These are phyloP conservation scores for Ictalurus furcatus DNA, from an alignment of 2,113 vertebrate species.

Conservation along the genomic window DNA sequence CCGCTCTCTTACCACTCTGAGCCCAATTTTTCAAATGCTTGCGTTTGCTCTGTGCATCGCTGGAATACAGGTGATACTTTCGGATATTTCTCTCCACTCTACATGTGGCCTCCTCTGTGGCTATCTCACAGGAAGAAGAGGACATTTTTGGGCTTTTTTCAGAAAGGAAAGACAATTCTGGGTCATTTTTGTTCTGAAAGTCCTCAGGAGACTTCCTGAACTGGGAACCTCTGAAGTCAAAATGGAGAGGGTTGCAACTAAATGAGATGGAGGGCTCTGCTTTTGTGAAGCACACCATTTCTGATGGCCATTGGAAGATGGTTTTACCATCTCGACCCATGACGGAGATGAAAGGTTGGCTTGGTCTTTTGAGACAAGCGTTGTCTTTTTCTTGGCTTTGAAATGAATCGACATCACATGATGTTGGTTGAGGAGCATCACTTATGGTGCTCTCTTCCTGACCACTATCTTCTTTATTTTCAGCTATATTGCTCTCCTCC, in stretches of 20 bases:
- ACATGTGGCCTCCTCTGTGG: constrained; percentile 39
- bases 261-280: constrained; percentile 82
- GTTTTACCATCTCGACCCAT: constrained; percentile 78
- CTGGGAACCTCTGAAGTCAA: constrained; percentile 82
- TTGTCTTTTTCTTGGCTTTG: constrained; percentile 19
- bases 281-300: constrained; percentile 82
- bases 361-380: constrained; percentile 45
- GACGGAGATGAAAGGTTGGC: constrained; percentile 79
- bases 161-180: constrained; percentile 58
- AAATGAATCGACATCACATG: constrained; percentile 18
- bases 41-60: constrained; percentile 33
- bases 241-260: constrained; percentile 87
- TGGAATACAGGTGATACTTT: constrained; percentile 38
- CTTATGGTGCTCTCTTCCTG: not conserved
- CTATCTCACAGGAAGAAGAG: constrained; percentile 43
- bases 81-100: constrained; percentile 38
- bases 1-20: constrained; percentile 24
- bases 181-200: constrained; percentile 66
- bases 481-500: constrained; percentile 20
- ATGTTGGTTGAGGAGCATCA: not conserved
- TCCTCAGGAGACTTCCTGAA: constrained; percentile 59
- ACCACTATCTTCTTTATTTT: not conserved
- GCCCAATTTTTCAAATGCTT: constrained; percentile 44
- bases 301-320: constrained; percentile 87
- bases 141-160: constrained; percentile 45